Evolutionary conservation across 2,888 invertebrate species (phyloP), one percentile per base, ranked within the genome.

Genomic region (Oxyteleia sp.): DNA sequence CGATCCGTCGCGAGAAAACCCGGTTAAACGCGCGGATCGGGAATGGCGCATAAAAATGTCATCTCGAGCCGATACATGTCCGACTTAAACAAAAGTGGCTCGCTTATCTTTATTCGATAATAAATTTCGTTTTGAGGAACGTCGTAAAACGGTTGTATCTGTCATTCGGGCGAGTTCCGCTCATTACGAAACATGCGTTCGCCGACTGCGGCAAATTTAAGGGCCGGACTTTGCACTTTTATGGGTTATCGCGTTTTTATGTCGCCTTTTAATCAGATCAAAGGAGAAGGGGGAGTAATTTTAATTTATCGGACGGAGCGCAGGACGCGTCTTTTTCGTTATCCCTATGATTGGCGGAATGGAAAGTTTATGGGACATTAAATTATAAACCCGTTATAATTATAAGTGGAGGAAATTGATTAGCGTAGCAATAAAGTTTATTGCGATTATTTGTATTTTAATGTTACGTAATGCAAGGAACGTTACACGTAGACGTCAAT

Each of bases 101-200:
- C 47, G 53, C 38, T 71, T 71, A 71, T 71, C 71, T 71, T 71
- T 71, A 71, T 49, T 57, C 47, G 71, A 47, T 57, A 49, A 47
- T 71, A 59, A 71, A 61, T 59, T 71, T 49, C 59, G 59, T 51
- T 71, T 49, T 10, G 26, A 49, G 18, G 16, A 61, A 61, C 35
- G 57, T 61, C 59, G 59, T 71, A 57, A 71, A 71, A 59, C 11
- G 32, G 32, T 51, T 61, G 71, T 41, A 26, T 51, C 51, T 26
- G 51, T 51, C 26, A n/a, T 49, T 49, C 20, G n/a, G 20, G 20
- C 4, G 11, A 38, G 18, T 43, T 38, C 23, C 35, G 41, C 41
- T 71, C 59, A 49, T 71, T 59, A 71, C 49, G 49, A 49, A 47
- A 71, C 71, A 59, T 59, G 55, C 47, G 29, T 38, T 47, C 23